Evolutionary conservation across 2,113 vertebrate genomes (phyloP), one percentile per base, ranked within the genome.

Genomic region (Strigops habroptila): DNA sequence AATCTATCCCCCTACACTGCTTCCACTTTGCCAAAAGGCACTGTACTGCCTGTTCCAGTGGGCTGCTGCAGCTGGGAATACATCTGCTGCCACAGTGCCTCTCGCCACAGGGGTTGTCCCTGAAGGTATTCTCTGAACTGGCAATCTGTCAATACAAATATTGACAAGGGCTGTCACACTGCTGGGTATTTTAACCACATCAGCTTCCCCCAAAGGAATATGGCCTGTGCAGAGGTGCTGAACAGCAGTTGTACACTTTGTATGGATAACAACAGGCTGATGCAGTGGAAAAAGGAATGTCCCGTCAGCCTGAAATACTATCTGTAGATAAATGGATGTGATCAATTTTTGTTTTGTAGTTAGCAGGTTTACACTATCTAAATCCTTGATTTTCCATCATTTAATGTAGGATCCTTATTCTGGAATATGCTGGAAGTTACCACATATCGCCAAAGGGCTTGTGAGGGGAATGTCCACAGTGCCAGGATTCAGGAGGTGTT

Each of bases 61-160:
- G 77, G 69, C 73, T 91, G 60, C 46, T 83, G 83, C 94, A 96
- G 92, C 95, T 96, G 96, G 3, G 74, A n/a, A 2, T 49, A 17
- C 96, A 93, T 90, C 96, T 97, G 97, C 77, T 78, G 77, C 80
- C 37, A 24, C 83, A 2, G 69, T 10, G 62, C 83, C 85, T 35
- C 53, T 60, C 25, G 8, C 82, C 82, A 25, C 10, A 14, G 87
- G 65, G 52, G 35, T 4, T 27, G 73, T 91, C 89, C 86, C 81
- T 13, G 16, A 4, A 21, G 93, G 57, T 10, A 90, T 55, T 22
- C 82, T 70, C 83, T 22, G 33, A 27, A 48, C 19, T 33, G 59
- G 64, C 83, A 92, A 53, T 39, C 76, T 85, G 70, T 52, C 69
- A 37, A 8, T 41, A 14, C 39, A 82, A 59, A 95, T 15, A 46